Evolutionary conservation across 2,888 invertebrate genomes (phyloP).

Genomic region (Diplolepis rosae): DNA sequence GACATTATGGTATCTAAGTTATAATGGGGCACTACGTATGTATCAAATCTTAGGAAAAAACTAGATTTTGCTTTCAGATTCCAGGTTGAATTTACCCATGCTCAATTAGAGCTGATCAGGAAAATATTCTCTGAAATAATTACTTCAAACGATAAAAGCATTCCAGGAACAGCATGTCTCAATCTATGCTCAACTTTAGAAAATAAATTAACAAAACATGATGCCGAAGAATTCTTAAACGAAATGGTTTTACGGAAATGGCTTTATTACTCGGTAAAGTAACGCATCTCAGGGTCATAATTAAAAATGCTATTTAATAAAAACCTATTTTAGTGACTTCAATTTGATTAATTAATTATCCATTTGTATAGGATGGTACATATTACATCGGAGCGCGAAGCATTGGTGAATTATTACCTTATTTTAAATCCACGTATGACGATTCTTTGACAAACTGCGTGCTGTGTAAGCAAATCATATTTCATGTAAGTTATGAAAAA

Average conservation of each 20-base stretch:
- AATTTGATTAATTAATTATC: background rate
- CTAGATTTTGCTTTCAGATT: slow-evolving; percentile 44
- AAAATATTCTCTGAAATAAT: slow-evolving; percentile 62
- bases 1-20: too few relatives aligned
- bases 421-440: slow-evolving; percentile 62
- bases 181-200: slow-evolving; percentile 56
- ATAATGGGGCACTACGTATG: too few relatives aligned
- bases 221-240: slow-evolving; percentile 58
- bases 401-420: slow-evolving; percentile 64
- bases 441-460: slow-evolving; percentile 57
- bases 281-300: background rate
- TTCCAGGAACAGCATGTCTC: slow-evolving; percentile 58
- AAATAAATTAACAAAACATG: slow-evolving; percentile 50
- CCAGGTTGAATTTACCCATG: slow-evolving; percentile 55
- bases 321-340: background rate
- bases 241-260: slow-evolving; percentile 55
- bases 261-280: slow-evolving; percentile 57
- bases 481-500: slow-evolving; percentile 60
- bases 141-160: slow-evolving; percentile 48
- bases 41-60: background rate
- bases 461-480: slow-evolving; percentile 63
- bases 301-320: slow-evolving; percentile 16
- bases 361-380: slow-evolving; percentile 58
- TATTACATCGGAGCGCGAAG: slow-evolving; percentile 67
- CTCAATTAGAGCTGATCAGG: slow-evolving; percentile 57